Conservation (phyloP, 2,797 vertebrate species). For the Aldrovandia affinis region DNA sequence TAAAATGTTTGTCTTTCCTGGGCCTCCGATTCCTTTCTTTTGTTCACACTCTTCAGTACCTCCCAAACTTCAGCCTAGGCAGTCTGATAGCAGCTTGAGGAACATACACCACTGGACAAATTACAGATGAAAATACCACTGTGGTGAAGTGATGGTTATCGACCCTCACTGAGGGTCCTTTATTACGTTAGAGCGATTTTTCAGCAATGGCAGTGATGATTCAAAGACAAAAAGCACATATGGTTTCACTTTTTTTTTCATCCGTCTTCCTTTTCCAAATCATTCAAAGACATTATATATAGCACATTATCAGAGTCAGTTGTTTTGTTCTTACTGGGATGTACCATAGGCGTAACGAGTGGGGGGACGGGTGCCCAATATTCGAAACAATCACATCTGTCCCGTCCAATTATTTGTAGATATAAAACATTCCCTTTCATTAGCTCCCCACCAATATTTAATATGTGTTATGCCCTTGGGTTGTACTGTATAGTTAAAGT, state of each 20-base stretch:
- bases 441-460: no score
- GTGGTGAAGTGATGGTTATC: neutral
- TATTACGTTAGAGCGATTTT: neutral
- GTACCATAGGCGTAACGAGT: neutral
- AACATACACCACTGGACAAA: neutral
- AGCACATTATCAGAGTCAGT: neutral
- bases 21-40: neutral
- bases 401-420: no score
- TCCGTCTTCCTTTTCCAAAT: neutral
- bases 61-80: neutral
- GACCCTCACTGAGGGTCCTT: neutral
- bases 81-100: neutral
- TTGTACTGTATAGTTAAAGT: no score
- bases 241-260: neutral
- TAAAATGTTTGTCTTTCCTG: neutral
- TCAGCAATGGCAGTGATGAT: neutral
- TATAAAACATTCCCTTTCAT: no score
- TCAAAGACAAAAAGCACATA: neutral
- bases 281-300: neutral
- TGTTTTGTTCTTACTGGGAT: neutral
- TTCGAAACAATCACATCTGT: no score
- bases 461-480: no score
- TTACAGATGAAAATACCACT: neutral
- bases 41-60: neutral
- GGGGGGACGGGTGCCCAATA: no score